Conservation (phyloP, 1,140 invertebrate species). For the Drosophila punjabiensis region DNA sequence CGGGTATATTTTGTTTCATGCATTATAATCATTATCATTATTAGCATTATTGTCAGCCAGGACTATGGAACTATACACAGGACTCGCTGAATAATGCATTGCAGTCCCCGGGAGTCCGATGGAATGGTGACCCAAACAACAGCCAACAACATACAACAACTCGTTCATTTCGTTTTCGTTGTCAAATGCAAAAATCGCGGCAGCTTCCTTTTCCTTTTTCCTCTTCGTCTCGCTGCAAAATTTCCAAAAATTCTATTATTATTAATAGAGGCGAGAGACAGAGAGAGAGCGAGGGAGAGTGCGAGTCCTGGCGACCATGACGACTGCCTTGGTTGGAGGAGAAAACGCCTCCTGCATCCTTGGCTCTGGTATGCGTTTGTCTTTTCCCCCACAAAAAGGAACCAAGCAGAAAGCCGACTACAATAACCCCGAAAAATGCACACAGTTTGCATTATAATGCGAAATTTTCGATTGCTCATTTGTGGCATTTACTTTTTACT, state of each 20-base stretch:
- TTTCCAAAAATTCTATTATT: conserved; percentile 83
- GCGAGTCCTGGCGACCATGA: conserved; percentile 59
- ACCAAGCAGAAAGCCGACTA: conserved; percentile 58
- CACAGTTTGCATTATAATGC: conserved; percentile 84
- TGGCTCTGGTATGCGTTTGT: conserved; percentile 73
- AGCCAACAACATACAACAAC: conserved; percentile 34
- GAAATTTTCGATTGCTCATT: conserved; percentile 84
- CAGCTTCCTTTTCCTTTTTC: conserved; percentile 76
- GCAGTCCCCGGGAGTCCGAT: conserved; percentile 21
- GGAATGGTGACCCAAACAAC: conserved; percentile 28
- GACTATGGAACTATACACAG: conserved; percentile 2
- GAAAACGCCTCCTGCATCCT: neutral
- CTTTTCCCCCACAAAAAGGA: conserved; percentile 37
- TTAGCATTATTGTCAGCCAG: conserved; percentile 62
- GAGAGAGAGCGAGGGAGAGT: neutral
- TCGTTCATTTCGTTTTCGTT: conserved; percentile 69
- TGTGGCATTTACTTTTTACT: conserved; percentile 84
- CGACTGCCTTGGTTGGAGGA: conserved; percentile 54
- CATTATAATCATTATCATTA: conserved; percentile 62
- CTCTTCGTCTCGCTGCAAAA: conserved; percentile 55
- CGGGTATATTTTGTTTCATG: conserved; percentile 51
- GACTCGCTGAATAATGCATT: conserved; percentile 57
- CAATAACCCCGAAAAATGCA: conserved; percentile 82
- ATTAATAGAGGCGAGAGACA: conserved; percentile 69
- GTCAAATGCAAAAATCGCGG: conserved; percentile 80